A percentile compares a stretch with the other conserved stretches of the same genome.
Evolutionary conservation across 2,797 vertebrate genomes (phyloP).

Genomic region (Microctenopoma lineatum): DNA sequence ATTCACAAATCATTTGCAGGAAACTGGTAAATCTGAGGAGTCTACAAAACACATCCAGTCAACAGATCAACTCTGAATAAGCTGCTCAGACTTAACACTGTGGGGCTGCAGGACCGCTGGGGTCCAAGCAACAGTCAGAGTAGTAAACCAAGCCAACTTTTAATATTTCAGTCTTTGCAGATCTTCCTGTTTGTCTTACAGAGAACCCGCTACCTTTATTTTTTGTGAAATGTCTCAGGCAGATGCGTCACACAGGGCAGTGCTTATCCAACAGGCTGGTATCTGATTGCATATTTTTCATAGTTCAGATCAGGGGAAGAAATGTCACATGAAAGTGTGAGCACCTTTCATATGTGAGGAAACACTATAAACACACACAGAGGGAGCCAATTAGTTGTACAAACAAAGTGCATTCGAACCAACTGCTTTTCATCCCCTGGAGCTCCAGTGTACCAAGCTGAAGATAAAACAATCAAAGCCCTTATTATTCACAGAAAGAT

Average conservation of each 20-base stretch:
- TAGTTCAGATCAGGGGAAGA: slow-evolving; percentile 20
- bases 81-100: slow-evolving; percentile 34
- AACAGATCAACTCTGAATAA: slow-evolving; percentile 47
- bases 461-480: slow-evolving; percentile 3
- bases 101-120: slow-evolving; percentile 18
- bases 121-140: slow-evolving; percentile 15
- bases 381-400: background rate
- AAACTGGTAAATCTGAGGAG: slow-evolving; percentile 32
- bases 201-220: background rate
- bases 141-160: slow-evolving; percentile 49
- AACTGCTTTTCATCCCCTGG: background rate
- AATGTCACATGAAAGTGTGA: slow-evolving; percentile 17
- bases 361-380: background rate
- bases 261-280: slow-evolving; percentile 28
- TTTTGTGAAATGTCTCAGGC: slow-evolving; percentile 11
- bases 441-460: background rate
- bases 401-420: background rate
- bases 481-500: background rate
- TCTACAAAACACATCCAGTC: slow-evolving; percentile 32
- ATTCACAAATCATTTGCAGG: slow-evolving; percentile 36
- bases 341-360: background rate
- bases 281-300: slow-evolving; percentile 36
- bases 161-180: slow-evolving; percentile 48
- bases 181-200: slow-evolving; percentile 4
- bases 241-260: slow-evolving; percentile 20